Evolutionary conservation across 2,888 invertebrate species (phyloP).

Genomic region (Sabatieria punctata): DNA sequence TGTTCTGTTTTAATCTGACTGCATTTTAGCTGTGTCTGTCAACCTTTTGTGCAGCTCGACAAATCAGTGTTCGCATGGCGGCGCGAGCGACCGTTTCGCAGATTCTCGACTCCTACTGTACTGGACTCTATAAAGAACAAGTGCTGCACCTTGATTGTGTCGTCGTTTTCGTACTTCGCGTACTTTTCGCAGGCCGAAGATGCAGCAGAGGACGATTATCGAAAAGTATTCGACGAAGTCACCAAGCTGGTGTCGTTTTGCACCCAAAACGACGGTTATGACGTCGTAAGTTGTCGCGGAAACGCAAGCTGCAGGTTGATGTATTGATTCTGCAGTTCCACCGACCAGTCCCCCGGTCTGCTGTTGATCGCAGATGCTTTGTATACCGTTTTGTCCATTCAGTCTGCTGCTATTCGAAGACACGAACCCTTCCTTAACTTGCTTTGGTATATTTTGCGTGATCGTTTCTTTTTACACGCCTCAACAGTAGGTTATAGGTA

Average conservation of each 20-base stretch:
- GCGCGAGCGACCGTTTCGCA: conserved; percentile 77
- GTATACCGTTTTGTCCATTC: conserved; percentile 16
- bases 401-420: conserved; percentile 17
- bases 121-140: conserved; percentile 48
- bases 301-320: conserved; percentile 65
- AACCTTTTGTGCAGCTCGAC: conserved; percentile 10
- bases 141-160: no score
- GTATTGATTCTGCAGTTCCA: conserved; percentile 52
- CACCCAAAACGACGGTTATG: conserved; percentile 61
- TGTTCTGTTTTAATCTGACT: background rate
- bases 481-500: conserved; percentile 48
- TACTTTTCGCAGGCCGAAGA: conserved; percentile 8
- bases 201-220: conserved; percentile 5
- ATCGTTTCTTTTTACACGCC: background rate
- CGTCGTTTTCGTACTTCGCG: no score
- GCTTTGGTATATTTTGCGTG: conserved; percentile 26
- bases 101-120: conserved; percentile 63
- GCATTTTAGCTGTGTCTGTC: conserved; percentile 7
- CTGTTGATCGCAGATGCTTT: conserved; percentile 11
- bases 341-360: conserved; percentile 9
- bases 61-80: conserved; percentile 51
- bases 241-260: conserved; percentile 45
- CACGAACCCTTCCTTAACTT: conserved; percentile 26
- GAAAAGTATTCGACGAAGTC: conserved; percentile 48
- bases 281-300: conserved; percentile 51